Evolutionary conservation across 2,797 vertebrate species (phyloP).

Genomic region (Gymnopithys bicolor): DNA sequence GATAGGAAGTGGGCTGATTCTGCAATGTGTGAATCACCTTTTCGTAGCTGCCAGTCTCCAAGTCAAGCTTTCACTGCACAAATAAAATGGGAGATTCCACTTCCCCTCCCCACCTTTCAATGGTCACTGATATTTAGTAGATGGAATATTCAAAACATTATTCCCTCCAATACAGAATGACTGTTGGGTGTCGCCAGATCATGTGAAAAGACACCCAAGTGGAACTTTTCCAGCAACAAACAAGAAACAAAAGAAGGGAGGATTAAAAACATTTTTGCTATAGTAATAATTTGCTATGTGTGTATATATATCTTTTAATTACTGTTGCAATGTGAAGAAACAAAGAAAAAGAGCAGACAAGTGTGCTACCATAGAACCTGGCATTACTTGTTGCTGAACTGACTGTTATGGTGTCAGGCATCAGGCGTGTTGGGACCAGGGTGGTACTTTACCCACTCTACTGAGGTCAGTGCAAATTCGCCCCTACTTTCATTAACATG

Average conservation of each 20-base stretch:
- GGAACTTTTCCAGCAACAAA: not conserved
- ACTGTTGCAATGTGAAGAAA: not conserved
- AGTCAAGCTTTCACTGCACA: not conserved
- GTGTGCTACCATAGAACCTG: not conserved
- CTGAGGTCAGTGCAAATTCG: not conserved
- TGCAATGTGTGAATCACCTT: not conserved
- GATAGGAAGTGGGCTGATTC: not conserved
- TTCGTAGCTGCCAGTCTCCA: not conserved
- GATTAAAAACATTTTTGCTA: not conserved
- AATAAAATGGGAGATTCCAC: not conserved
- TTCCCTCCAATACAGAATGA: not conserved
- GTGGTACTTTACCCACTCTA: not conserved
- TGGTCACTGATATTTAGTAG: not conserved
- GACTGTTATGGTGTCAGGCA: not conserved
- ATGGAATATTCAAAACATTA: not conserved
- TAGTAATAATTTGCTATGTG: not conserved
- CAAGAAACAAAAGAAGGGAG: not conserved
- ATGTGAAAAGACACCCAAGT: not conserved
- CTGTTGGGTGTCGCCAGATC: not conserved
- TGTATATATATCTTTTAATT: not conserved
- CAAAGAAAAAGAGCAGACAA: not conserved
- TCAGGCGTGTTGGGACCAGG: not conserved
- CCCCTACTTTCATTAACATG: not conserved
- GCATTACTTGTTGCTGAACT: not conserved
- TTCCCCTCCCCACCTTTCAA: rapidly evolving